Evolutionary conservation across 2,797 vertebrate genomes (phyloP).

Genomic region (Parotocinclus haroldoi): DNA sequence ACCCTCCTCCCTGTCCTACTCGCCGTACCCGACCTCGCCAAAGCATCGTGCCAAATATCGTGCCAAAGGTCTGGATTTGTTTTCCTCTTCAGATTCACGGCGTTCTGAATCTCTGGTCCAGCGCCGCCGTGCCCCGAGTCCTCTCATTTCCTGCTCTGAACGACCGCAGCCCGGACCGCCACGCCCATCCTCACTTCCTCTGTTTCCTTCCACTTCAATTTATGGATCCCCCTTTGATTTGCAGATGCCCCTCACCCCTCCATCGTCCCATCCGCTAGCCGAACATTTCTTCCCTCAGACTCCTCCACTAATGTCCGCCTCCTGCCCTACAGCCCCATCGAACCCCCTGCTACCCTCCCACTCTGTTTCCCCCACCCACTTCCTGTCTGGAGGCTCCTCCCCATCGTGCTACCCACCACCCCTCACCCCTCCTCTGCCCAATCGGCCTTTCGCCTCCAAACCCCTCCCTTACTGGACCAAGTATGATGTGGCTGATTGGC

Average conservation of each 20-base stretch:
- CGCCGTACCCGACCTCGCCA: conserved; percentile 75
- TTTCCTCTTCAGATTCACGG: conserved; percentile 66
- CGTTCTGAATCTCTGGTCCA: conserved; percentile 62
- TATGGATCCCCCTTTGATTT: conserved; percentile 83
- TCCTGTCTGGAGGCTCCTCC: conserved; percentile 75
- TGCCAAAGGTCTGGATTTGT: conserved; percentile 72
- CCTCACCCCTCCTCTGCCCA: conserved; percentile 71
- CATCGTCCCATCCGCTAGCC: conserved; percentile 69
- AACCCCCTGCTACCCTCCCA: conserved; percentile 70
- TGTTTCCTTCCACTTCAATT: conserved; percentile 72
- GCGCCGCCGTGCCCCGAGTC: conserved; percentile 84
- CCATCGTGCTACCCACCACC: conserved; percentile 74
- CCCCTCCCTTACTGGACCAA: conserved; percentile 94
- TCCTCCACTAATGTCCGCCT: conserved; percentile 70
- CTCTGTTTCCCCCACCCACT: conserved; percentile 83
- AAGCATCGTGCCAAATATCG: conserved; percentile 76
- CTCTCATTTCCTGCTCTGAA: conserved; percentile 82
- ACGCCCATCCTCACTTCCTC: conserved; percentile 75
- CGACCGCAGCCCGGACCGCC: conserved; percentile 80
- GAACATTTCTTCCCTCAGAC: conserved; percentile 68
- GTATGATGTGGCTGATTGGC: conserved; percentile 93
- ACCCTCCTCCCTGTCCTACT: conserved; percentile 57
- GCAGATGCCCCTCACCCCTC: conserved; percentile 75
- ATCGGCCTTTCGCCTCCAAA: conserved; percentile 89
- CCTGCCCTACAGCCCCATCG: conserved; percentile 58